Evolutionary conservation across 2,113 vertebrate species (phyloP).

Genomic region (Anseranas semipalmata): DNA sequence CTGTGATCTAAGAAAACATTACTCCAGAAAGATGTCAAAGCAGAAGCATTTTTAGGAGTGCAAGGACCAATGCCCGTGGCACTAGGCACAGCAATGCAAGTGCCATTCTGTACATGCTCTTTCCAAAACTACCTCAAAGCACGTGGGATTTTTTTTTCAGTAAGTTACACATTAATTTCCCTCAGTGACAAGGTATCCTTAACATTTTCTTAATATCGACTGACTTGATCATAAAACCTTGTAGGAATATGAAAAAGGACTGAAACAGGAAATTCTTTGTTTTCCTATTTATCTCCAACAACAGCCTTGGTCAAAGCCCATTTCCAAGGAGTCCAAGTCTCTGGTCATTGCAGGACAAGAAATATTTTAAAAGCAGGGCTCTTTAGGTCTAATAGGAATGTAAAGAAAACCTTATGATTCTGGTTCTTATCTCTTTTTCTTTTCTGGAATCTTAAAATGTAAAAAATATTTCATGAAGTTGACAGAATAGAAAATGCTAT

Average conservation of each 20-base stretch:
- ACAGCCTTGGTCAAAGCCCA: background rate
- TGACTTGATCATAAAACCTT: background rate
- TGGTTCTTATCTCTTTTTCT: background rate
- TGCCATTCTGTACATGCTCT: rapidly evolving
- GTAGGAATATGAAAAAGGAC: background rate
- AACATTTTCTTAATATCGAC: background rate
- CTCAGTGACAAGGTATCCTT: background rate
- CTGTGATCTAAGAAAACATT: background rate
- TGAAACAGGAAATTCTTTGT: background rate
- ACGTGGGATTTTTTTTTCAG: background rate
- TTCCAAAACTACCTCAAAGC: background rate
- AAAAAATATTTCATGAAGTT: background rate
- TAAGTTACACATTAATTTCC: background rate
- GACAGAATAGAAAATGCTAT: background rate
- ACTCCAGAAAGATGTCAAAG: background rate
- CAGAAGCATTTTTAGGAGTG: background rate
- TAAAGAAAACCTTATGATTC: background rate
- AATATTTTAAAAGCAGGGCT: background rate
- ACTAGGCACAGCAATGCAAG: background rate
- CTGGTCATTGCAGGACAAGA: background rate
- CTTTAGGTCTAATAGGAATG: background rate
- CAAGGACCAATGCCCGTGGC: rapidly evolving
- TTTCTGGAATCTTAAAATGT: background rate
- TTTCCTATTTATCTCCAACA: background rate
- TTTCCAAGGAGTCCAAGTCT: background rate